Percentiles rank a stretch among this genome's conserved stretches.
Evolutionary conservation across 2,888 invertebrate genomes (phyloP).

Genomic region (Phengaris arion): DNA sequence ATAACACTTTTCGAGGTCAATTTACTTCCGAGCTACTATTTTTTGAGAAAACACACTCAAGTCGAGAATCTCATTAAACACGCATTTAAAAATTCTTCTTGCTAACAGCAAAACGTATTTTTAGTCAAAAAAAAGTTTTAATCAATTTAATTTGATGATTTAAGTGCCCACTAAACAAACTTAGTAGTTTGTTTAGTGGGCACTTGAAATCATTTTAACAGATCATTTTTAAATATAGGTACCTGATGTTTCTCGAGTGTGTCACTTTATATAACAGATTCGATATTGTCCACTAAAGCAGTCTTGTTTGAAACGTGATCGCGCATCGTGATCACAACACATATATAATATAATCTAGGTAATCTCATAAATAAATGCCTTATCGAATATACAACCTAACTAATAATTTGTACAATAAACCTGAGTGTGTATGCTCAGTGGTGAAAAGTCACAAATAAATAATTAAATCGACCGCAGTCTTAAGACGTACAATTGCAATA

Average conservation of each 20-base stretch:
- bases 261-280: neutral
- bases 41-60: slow-evolving; percentile 12
- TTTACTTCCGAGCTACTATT: slow-evolving; percentile 36
- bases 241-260: neutral
- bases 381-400: slow-evolving; percentile 60
- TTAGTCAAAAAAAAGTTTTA: neutral
- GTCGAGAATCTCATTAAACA: neutral
- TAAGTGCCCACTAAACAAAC: too few species aligned
- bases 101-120: neutral
- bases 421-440: slow-evolving; percentile 58
- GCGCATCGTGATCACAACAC: slow-evolving; percentile 73
- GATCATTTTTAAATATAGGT: neutral
- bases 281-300: slow-evolving; percentile 66
- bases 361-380: slow-evolving; percentile 77
- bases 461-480: slow-evolving; percentile 68
- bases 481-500: slow-evolving; percentile 65
- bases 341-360: slow-evolving; percentile 67
- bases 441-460: slow-evolving; percentile 70
- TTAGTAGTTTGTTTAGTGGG: neutral
- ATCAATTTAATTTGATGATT: too few species aligned
- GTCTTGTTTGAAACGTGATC: slow-evolving; percentile 56
- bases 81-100: neutral
- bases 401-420: slow-evolving; percentile 77
- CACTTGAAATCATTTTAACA: neutral
- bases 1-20: slow-evolving; percentile 42